Evolutionary conservation across 1,140 invertebrate genomes (phyloP), one percentile per base, ranked within the genome.

Genomic region (Tribolium madens): DNA sequence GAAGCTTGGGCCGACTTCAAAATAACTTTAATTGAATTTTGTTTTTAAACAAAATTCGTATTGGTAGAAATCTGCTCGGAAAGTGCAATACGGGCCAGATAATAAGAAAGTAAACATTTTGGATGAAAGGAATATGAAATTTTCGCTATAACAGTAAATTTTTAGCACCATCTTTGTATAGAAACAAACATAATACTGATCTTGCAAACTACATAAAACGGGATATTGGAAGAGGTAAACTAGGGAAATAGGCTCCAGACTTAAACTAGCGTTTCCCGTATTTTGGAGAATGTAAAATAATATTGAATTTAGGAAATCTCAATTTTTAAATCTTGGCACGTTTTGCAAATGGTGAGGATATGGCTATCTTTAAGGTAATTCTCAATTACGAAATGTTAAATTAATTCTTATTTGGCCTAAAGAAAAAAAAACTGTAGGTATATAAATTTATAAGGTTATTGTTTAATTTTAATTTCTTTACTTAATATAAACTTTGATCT

Each of bases 121-220:
- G 21, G 15, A 50, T 15, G 12, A 50, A 50, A 50, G 15, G 36
- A 14, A 17, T 50, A 50, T n/a, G 15, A 21, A 57, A 57, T 18
- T 21, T 4, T 1, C 14, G 17, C 14, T 10, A 57, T 57, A 57
- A 57, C 52, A 57, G 14, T 57, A 21, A 57, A 57, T 57, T 57
- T 57, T 57, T 57, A 57, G 15, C 17, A 57, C 52, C 52, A 57
- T 17, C 17, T 57, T 50, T 17, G 17, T 57, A 57, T 21, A 57
- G 7, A 18, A 57, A 57, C 17, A 57, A 21, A 26, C 15, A 57
- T 21, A 57, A 17, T 18, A 18, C 14, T 18, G 15, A 18, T 57
- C 14, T 57, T n/a, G 6, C 17, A 57, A 14, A 57, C 52, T n/a
- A n/a, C 14, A 26, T 57, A 57, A 57, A 57, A 17, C 9, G 14